Evolutionary conservation across 2,113 vertebrate species (phyloP), one percentile per base, ranked within the genome.

Genomic region (Gyps fulvus): DNA sequence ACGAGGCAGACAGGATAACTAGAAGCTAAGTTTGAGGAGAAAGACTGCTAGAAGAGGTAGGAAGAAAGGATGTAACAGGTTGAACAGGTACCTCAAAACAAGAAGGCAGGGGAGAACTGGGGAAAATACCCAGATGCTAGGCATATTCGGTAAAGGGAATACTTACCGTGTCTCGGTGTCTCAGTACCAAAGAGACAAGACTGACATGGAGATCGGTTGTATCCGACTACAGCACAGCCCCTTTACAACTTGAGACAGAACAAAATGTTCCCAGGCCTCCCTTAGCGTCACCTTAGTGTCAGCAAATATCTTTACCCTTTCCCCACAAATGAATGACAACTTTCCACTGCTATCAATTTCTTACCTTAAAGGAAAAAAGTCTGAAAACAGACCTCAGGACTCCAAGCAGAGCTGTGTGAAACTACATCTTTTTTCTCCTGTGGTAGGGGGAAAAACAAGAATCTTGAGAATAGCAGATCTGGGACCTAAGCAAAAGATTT

Each of bases 131-230:
- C 42, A 76, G 32, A 42, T 22, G n/a, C 8, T 21, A 32, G 38
- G 17, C 54, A 43, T 43, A 69, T 55, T 19, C 61, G 36, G 61
- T 57, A 45, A 90, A 69, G 43, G 36, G 29, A 77, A 57, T 22
- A 61, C 8, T 57, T n/a, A 15, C 13, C 3, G 0, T 25, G 13
- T 40, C 13, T 54, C 0, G 0, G 20, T 73, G 18, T 73, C 65
- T 87, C 45, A 45, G 42, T 32, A 55, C 32, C 38, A n/a, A 61
- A 61, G 49, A 89, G 69, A 26, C 23, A 79, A 88, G 88, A 80
- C 19, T 71, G 25, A 71, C 72, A 42, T 9, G 10, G 57, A 90
- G 20, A 32, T 59, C 21, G 70, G 9, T 29, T 92, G 19, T 57
- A 16, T 19, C 11, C 1, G 2, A 40, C 27, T 79, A 45, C 31